Conservation (phyloP, 2,888 invertebrate genomes). For the Orthonychiurus folsomi region DNA sequence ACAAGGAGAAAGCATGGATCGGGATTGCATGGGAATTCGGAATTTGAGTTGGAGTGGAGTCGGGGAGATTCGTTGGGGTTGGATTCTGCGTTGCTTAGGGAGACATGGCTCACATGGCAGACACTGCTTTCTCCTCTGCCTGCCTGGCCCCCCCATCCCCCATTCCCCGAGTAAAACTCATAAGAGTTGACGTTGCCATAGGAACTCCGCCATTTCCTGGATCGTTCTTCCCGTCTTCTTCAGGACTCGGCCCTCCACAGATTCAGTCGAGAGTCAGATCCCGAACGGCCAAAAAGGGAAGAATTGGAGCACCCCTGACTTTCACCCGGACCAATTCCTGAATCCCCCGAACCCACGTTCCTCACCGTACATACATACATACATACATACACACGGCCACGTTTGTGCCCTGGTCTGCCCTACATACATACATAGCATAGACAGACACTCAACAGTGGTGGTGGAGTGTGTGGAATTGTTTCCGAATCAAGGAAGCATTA, state of each 20-base stretch:
- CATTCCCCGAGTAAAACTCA: background rate
- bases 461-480: background rate
- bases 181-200: background rate
- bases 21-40: too few relatives aligned
- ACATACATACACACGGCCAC: too few relatives aligned
- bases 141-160: background rate
- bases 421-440: background rate
- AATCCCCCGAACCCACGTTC: too few relatives aligned
- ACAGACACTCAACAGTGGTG: background rate
- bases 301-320: conserved; percentile 1
- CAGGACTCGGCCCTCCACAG: background rate
- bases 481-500: background rate
- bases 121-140: background rate
- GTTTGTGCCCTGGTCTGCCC: too few relatives aligned
- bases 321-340: background rate
- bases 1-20: too few relatives aligned
- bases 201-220: conserved; percentile 10
- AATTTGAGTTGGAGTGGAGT: too few relatives aligned
- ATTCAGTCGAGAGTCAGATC: background rate
- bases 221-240: conserved; percentile 2
- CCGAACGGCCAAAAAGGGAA: background rate
- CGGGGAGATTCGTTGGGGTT: background rate
- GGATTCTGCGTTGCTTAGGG: conserved; percentile 10
- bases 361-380: too few relatives aligned
- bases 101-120: background rate